Evolutionary conservation across 2,797 vertebrate genomes (phyloP).

Genomic region (Tauraco hartlaubi): DNA sequence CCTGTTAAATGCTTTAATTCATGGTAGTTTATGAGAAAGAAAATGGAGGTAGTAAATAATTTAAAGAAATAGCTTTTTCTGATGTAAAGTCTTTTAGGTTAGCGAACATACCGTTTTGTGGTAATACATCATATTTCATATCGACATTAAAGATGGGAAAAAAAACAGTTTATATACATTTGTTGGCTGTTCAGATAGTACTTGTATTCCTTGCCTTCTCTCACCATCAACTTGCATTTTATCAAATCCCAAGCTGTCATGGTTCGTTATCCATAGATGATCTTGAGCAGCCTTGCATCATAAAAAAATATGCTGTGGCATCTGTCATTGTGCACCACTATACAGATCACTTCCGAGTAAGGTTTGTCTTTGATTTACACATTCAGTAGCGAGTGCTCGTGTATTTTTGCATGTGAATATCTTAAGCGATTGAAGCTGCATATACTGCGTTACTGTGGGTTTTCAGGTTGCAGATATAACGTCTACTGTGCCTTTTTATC

Average conservation of each 20-base stretch:
- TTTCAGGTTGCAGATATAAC: not conserved
- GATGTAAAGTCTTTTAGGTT: not conserved
- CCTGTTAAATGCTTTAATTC: not conserved
- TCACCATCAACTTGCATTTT: conserved; percentile 43
- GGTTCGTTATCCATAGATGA: conserved; percentile 81
- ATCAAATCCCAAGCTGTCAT: conserved; percentile 73
- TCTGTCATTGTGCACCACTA: conserved; percentile 72
- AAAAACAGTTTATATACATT: not conserved
- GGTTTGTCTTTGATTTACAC: not conserved
- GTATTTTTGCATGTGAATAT: not conserved
- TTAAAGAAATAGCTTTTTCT: not conserved
- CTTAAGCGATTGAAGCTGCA: not conserved
- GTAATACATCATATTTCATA: not conserved
- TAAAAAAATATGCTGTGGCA: conserved; percentile 78
- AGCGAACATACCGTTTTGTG: not conserved
- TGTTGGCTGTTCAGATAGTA: not conserved
- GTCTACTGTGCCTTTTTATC: conserved; percentile 12
- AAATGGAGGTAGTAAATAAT: not conserved
- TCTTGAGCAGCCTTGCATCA: conserved; percentile 78
- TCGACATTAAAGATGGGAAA: not conserved
- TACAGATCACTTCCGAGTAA: conserved; percentile 50
- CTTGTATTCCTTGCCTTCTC: conserved; percentile 35
- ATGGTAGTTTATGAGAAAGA: not conserved
- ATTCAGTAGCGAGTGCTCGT: not conserved
- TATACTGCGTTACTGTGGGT: not conserved